Evolutionary conservation across 2,797 vertebrate species (phyloP).

Genomic region (Clarias platycephalus): DNA sequence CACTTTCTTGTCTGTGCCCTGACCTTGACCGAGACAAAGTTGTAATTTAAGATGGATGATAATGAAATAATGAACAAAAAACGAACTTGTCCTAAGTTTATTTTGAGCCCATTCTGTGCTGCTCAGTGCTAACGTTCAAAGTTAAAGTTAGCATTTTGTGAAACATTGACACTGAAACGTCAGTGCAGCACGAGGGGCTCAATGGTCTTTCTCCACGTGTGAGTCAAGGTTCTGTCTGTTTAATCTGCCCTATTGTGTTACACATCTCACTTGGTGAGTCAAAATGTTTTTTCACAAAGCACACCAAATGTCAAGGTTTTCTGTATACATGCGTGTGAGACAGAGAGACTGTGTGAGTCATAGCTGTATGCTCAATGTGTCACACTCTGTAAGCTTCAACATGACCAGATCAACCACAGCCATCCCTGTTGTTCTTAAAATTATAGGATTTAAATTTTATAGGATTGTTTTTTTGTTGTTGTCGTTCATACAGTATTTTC

Average conservation of each 20-base stretch:
- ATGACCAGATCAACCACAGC: conserved; percentile 11
- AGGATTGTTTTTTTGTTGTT: background rate
- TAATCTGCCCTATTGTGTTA: conserved; percentile 37
- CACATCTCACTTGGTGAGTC: conserved; percentile 35
- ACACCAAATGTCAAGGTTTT: conserved; percentile 23
- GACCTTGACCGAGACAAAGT: background rate
- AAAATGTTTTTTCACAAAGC: conserved; percentile 15
- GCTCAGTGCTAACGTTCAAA: background rate
- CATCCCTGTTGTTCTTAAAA: conserved; percentile 17
- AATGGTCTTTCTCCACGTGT: conserved; percentile 8
- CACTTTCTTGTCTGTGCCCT: background rate
- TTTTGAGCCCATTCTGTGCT: background rate
- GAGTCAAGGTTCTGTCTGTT: conserved; percentile 31
- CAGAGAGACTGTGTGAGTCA: conserved; percentile 30
- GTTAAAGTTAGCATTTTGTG: conserved; percentile 22
- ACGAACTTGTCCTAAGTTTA: background rate
- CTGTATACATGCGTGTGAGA: background rate
- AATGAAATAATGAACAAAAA: background rate
- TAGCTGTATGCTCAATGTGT: conserved; percentile 5
- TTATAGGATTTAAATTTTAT: background rate
- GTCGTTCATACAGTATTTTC: background rate
- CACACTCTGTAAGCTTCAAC: conserved; percentile 21
- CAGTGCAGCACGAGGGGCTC: background rate
- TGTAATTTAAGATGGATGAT: background rate
- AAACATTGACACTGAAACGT: conserved; percentile 31